These are phyloP conservation scores for Dallia pectoralis DNA, from an alignment of 2,797 vertebrate species.

Conservation along the genomic window DNA sequence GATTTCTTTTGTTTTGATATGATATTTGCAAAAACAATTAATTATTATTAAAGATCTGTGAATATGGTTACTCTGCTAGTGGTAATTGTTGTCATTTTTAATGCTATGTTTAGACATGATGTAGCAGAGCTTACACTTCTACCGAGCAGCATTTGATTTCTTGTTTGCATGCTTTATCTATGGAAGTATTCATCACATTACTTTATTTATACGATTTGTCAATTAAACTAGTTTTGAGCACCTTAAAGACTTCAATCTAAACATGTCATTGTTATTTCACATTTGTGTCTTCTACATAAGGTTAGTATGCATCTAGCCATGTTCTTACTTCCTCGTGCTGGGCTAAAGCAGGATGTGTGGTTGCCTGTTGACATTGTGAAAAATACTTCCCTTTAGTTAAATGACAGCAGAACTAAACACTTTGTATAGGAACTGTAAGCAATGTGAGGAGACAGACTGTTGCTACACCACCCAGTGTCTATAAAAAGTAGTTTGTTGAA, in stretches of 20 bases:
- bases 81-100: background rate
- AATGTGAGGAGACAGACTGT: background rate
- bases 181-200: background rate
- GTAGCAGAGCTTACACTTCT: background rate
- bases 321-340: background rate
- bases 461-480: background rate
- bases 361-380: background rate
- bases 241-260: background rate
- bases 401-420: background rate
- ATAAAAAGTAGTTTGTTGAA: background rate
- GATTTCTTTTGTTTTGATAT: conserved; percentile 20
- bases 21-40: conserved; percentile 9
- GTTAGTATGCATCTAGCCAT: background rate
- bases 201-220: background rate
- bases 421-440: background rate
- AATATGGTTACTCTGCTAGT: conserved; percentile 7
- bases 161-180: background rate
- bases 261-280: no score
- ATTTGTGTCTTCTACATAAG: background rate
- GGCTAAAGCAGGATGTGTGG: conserved; percentile 1
- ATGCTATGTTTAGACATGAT: background rate
- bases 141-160: background rate
- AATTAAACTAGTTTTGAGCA: background rate
- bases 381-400: conserved; percentile 7
- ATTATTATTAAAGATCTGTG: conserved; percentile 21